Evolutionary conservation across 2,888 invertebrate species (phyloP), one percentile per base, ranked within the genome.

Genomic region (Abrostola triplasia): DNA sequence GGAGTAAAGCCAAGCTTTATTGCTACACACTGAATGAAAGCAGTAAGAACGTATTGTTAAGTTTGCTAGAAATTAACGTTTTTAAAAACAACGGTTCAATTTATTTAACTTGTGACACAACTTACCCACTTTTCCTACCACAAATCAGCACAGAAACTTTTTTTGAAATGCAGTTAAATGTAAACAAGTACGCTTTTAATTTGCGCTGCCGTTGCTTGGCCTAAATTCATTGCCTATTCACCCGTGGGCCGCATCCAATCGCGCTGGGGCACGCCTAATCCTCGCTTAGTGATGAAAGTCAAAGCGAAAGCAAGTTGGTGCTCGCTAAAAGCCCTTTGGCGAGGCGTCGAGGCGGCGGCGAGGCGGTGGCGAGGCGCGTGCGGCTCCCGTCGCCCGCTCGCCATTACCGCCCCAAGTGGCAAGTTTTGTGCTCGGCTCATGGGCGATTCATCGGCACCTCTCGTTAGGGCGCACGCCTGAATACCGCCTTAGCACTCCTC

Each of bases 401-500:
- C 89, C 81, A 89, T 91, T 90, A 88, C 83, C 70, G 77, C 82
- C 80, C 84, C 87, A 89, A 92, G 90, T 91, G 92, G 90, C 89
- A 90, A 94, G 93, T 92, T 92, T 92, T 92, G 91, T 92, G 88
- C 86, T 85, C 89, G 85, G 85, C 90, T 91, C 92, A 89, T 90
- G 90, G 91, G 80, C 91, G 94, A 93, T 93, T 93, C 94, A 93
- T 92, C 91, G 90, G 84, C 90, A 87, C 84, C 89, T 90, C 93
- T 93, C 91, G 92, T 93, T 93, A 93, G 85, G 82, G 87, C 81
- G 87, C 84, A 85, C 88, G 90, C 86, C 80, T 94, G 91, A 94
- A 94, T 93, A 89, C 92, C 90, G 90, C 90, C 90, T 92, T 91
- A 89, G 89, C 89, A 91, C 92, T 93, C 84, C 93, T 93, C 93